Conservation (phyloP, 2,888 invertebrate species). For the Linnaemya vulpina region DNA sequence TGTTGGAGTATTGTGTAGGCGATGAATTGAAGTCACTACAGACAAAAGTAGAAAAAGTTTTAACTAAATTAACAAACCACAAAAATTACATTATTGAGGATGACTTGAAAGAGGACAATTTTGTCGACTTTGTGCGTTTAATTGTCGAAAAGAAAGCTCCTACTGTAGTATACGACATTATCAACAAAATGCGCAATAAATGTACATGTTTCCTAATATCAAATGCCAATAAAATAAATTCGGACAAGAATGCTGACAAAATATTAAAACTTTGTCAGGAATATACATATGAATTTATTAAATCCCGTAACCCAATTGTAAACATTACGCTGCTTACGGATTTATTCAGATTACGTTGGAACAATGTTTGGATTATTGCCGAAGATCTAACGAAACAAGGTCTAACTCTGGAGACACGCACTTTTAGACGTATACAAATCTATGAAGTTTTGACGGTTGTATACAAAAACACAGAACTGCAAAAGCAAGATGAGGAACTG, state of each 20-base stretch:
- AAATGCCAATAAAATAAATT: conserved; percentile 72
- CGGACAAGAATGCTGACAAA: conserved; percentile 53
- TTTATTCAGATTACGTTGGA: conserved; percentile 87
- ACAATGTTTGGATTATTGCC: conserved; percentile 86
- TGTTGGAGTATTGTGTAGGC: conserved; percentile 88
- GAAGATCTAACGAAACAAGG: conserved; percentile 85
- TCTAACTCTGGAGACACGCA: conserved; percentile 85
- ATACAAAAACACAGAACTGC: conserved; percentile 84
- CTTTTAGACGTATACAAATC: conserved; percentile 87
- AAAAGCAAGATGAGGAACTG: conserved; percentile 72
- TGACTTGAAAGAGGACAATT: conserved; percentile 75
- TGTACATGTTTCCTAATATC: conserved; percentile 77
- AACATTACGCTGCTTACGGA: conserved; percentile 87
- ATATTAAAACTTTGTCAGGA: conserved; percentile 74
- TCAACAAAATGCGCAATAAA: conserved; percentile 77
- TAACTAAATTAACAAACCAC: conserved; percentile 75
- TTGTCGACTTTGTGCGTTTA: conserved; percentile 76
- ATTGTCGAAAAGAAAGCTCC: conserved; percentile 77
- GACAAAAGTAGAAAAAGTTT: conserved; percentile 84
- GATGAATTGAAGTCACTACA: conserved; percentile 88
- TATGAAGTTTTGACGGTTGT: conserved; percentile 87
- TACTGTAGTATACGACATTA: conserved; percentile 73
- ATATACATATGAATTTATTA: conserved; percentile 77
- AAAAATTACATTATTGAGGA: conserved; percentile 73
- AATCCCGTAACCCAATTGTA: conserved; percentile 81